These are phyloP conservation scores for Sipha flava DNA, from an alignment of 1,140 invertebrate species.

Conservation along the genomic window DNA sequence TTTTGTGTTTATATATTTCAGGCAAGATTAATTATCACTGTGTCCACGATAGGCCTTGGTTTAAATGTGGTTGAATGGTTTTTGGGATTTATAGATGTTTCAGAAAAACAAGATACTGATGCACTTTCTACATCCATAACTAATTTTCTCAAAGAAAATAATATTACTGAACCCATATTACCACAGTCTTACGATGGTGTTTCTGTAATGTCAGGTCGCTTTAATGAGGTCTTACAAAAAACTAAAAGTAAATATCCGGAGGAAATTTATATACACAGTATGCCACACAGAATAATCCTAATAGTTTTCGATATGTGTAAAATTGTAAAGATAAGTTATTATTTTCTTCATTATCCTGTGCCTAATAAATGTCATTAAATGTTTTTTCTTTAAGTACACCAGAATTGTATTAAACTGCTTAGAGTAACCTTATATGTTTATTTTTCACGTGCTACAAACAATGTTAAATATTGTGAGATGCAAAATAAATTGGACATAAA, in stretches of 20 bases:
- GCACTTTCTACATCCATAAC: neutral
- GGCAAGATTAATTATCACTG: neutral
- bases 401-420: neutral
- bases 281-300: constrained; percentile 35
- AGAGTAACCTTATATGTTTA: neutral
- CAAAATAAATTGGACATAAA: neutral
- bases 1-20: neutral
- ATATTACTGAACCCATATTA: neutral
- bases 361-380: constrained; percentile 3
- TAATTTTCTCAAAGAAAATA: neutral
- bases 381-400: neutral
- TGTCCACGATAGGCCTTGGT: neutral
- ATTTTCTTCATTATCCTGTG: constrained; percentile 12
- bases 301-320: constrained; percentile 29
- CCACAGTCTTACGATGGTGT: constrained; percentile 34
- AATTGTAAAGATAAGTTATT: neutral
- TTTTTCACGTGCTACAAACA: neutral
- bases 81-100: neutral
- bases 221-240: neutral
- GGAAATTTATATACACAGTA: constrained; percentile 35
- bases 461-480: neutral
- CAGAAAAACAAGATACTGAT: neutral
- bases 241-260: constrained; percentile 25
- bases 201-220: constrained; percentile 20
- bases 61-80: neutral